These are phyloP conservation scores for Trinorchestia longiramus DNA, from an alignment of 1,140 invertebrate species.

Conservation along the genomic window DNA sequence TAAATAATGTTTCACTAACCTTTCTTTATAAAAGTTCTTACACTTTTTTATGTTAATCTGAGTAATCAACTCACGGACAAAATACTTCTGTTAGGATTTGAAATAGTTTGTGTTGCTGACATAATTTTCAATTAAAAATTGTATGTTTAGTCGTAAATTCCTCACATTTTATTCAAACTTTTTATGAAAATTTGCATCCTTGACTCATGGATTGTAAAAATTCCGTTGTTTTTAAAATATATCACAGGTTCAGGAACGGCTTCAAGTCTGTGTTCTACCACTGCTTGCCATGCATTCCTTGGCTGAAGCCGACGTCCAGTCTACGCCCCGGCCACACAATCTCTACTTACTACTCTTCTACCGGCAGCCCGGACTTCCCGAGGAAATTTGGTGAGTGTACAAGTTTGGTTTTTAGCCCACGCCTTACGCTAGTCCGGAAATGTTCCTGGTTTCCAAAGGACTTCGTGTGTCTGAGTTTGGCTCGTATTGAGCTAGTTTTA, in stretches of 20 bases:
- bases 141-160: background rate
- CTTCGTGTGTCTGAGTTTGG: background rate
- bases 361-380: constrained; percentile 23
- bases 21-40: too few species aligned
- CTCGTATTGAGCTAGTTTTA: background rate
- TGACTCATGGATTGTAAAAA: background rate
- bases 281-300: constrained; percentile 15
- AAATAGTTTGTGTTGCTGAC: background rate
- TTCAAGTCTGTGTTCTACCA: constrained; percentile 48
- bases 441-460: background rate
- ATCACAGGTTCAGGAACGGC: constrained; percentile 14
- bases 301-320: background rate
- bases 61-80: background rate
- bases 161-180: background rate
- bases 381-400: constrained; percentile 22
- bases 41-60: background rate
- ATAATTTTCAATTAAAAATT: background rate
- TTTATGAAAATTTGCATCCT: background rate
- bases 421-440: background rate
- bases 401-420: too few species aligned
- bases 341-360: constrained; percentile 33
- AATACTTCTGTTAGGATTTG: background rate
- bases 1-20: too few species aligned
- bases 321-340: background rate
- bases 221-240: background rate